Base-by-base conservation (phyloP, 92 coral and sea anemone genomes). In the Siderastrea radians region DNA sequence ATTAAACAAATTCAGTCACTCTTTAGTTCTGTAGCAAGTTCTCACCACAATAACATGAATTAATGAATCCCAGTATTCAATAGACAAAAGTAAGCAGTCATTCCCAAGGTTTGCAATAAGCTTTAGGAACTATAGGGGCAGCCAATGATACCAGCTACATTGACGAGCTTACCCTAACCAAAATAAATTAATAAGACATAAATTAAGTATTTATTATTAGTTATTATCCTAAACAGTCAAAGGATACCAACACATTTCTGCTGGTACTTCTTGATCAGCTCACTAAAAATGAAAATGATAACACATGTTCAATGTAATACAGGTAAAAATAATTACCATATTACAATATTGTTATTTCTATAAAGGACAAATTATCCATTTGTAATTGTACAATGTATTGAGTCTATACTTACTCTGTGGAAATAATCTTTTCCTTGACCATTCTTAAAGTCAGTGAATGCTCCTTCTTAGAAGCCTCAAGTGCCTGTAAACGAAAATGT, bases 231-330 rank as follows among this genome's bases (percentile, higher is more conserved):
- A 53, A 43, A 13, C 45, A 49, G 12, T 50, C 16, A 91, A 95
- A 94, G 98, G 99, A 94, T 98, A 98, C 93, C 99, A 82, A 93
- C 93, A 75, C 98, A 94, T 83, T 98, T 98, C 91, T 92, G 89
- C 49, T 96, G 96, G 83, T 95, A 98, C 78, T 93, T 93, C 84
- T 89, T 92, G 47, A 98, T 98, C 60, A 98, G 90, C 90, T 94
- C 92, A 84, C 99, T 98, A 91, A 43, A 83, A 87, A 70, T 44
- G 10, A 71, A 88, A 61, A 89, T 4, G 38, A 8, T 2, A 46
- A 10, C 61, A 4, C 6, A 3, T n/a, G 0, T 0, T 14, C 19
- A 54, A 13, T 7, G 3, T 57, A 11, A 58, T 43, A 26, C 38
- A 26, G 38, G 38, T 26, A 26, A 26, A 64, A 5, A 64, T 64